Evolutionary conservation across 2,888 invertebrate species (phyloP), one percentile per base, ranked within the genome.

Genomic region (Adelognathus sp.): DNA sequence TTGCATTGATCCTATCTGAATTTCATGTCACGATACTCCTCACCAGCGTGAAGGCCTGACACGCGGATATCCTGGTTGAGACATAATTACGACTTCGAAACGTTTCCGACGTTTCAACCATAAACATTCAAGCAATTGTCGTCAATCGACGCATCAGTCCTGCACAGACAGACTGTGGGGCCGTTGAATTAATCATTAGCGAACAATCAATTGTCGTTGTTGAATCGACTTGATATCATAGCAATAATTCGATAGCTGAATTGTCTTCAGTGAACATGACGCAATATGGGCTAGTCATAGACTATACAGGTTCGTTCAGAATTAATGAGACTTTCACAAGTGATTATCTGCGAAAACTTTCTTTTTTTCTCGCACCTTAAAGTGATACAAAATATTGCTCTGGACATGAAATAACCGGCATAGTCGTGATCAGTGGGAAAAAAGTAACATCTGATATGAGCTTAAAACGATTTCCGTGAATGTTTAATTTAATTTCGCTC

Each of bases 1-100:
- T 54, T 6, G n/a, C 21, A 21, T 11, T n/a, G 3, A 36, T 18
- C 11, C 36, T 36, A 5, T 36, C 36, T n/a, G 36, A 36, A 36
- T 9, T 36, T n/a, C 11, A 39, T 39, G 21, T 36, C 21, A 1
- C n/a, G 39, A 46, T 46, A 31, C 18, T 31, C 46, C 46, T 31
- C 44, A 11, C 1, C 63, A 63, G 31, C 63, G 31, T 46, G 46
- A 46, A 44, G 24, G 41, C 29, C 29, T 11, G 29, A 16, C 29
- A 7, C 11, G 3, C 3, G 29, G 29, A 33, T 18, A 21, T 46
- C n/a, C 18, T 21, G 14, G 11, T 44, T 14, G 5, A 11, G 63
- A 63, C 63, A 29, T 33, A 63, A 63, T 46, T 46, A 46, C 31
- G 46, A 63, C n/a, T n/a, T n/a, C n/a, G n/a, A n/a, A n/a, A n/a